These are phyloP conservation scores for Coendou prehensilis DNA, from an alignment of 2,797 vertebrate species.

Conservation along the genomic window DNA sequence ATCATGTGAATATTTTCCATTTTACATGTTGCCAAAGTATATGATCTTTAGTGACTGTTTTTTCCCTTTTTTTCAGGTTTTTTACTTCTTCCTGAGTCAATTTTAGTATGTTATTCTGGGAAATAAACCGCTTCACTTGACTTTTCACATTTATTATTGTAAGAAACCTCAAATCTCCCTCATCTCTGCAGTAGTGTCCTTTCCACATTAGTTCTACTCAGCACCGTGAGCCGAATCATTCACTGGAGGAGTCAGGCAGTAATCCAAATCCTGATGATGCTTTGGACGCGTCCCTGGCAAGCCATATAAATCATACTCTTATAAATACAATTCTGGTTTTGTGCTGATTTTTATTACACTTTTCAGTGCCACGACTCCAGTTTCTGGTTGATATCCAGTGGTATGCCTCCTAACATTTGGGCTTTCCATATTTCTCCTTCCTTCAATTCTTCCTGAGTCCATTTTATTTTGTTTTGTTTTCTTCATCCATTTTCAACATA, in stretches of 20 bases:
- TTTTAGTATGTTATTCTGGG: not conserved
- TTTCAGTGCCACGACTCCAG: not conserved
- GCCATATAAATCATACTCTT: not conserved
- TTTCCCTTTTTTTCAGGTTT: not conserved
- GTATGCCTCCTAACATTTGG: not conserved
- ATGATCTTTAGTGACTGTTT: not conserved
- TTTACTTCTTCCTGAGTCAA: not conserved
- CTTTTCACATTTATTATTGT: not conserved
- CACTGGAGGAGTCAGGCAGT: not conserved
- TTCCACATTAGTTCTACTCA: not conserved
- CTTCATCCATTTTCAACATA: not conserved
- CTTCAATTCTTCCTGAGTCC: not conserved
- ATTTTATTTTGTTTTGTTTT: not conserved
- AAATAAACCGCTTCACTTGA: not conserved
- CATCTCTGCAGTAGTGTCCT: not conserved
- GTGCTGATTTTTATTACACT: not conserved
- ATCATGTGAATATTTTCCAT: not conserved
- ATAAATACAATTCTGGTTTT: not conserved
- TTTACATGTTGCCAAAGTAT: not conserved
- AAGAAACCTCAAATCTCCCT: not conserved
- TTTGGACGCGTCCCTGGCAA: not conserved
- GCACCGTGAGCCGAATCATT: not conserved
- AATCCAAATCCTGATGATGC: not conserved
- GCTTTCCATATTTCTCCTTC: not conserved
- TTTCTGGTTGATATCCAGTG: not conserved